These are phyloP conservation scores for Xenentodon cancila DNA, from an alignment of 2,797 vertebrate species.

Conservation along the genomic window DNA sequence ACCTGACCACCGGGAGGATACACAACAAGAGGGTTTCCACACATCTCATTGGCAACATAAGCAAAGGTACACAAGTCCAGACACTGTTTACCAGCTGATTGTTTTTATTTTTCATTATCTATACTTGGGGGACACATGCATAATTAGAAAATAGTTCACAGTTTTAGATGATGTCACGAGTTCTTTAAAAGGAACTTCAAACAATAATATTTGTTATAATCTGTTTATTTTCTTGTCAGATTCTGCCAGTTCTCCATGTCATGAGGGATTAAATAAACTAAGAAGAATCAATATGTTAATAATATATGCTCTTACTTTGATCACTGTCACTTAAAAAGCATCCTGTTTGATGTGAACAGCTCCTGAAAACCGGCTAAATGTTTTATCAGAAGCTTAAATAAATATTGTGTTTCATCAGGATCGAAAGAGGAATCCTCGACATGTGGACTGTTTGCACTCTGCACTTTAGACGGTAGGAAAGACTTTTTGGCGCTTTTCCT, in stretches of 20 bases:
- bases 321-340: too few relatives aligned
- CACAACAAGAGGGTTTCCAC: slow-evolving; percentile 99
- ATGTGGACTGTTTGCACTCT: slow-evolving; percentile 94
- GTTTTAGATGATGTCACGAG: too few relatives aligned
- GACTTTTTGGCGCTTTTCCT: neutral
- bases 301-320: too few relatives aligned
- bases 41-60: slow-evolving; percentile 95
- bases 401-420: slow-evolving; percentile 70
- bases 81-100: neutral
- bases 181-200: too few relatives aligned
- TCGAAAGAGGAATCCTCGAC: slow-evolving; percentile 79
- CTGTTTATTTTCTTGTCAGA: too few relatives aligned
- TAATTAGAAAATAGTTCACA: neutral
- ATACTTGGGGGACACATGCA: too few relatives aligned
- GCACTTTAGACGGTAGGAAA: slow-evolving; percentile 93
- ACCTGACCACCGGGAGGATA: slow-evolving; percentile 93
- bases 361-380: neutral
- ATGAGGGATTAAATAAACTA: too few relatives aligned
- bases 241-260: too few relatives aligned
- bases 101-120: neutral
- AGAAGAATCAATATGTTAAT: too few relatives aligned
- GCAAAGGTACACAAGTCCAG: slow-evolving; percentile 80
- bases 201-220: too few relatives aligned
- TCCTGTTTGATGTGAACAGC: too few relatives aligned
- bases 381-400: neutral